Evolutionary conservation across 2,113 vertebrate genomes (phyloP).

Genomic region (Gadus macrocephalus): DNA sequence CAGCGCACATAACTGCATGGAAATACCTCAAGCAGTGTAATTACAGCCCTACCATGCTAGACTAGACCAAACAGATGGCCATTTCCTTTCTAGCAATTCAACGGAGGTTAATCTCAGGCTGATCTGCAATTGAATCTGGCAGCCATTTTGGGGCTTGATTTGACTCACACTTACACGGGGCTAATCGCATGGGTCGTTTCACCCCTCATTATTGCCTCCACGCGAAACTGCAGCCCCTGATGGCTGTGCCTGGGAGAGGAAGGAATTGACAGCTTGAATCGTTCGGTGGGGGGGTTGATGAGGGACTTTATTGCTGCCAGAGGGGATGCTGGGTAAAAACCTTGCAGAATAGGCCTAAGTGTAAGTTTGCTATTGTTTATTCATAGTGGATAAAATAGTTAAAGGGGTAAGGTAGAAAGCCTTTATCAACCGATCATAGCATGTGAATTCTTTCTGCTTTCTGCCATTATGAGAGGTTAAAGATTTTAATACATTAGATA

Average conservation of each 20-base stretch:
- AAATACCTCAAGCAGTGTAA: slow-evolving; percentile 38
- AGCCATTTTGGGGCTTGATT: slow-evolving; percentile 31
- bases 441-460: too few relatives aligned
- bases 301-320: too few relatives aligned
- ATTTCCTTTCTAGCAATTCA: slow-evolving; percentile 14
- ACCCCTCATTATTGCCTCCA: slow-evolving; percentile 25
- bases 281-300: too few relatives aligned
- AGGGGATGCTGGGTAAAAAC: too few relatives aligned
- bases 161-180: slow-evolving; percentile 21
- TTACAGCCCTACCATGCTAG: slow-evolving; percentile 25
- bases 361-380: too few relatives aligned
- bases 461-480: too few relatives aligned
- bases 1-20: slow-evolving; percentile 21
- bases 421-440: too few relatives aligned
- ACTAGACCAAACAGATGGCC: slow-evolving; percentile 40
- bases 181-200: slow-evolving; percentile 37
- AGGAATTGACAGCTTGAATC: too few relatives aligned
- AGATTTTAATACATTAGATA: too few relatives aligned
- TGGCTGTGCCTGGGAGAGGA: neutral
- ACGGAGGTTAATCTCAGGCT: slow-evolving; percentile 23
- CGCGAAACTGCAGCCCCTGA: slow-evolving; percentile 22
- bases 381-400: too few relatives aligned
- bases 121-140: slow-evolving; percentile 34
- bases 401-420: too few relatives aligned
- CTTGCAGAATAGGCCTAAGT: too few relatives aligned